A percentile compares a stretch with the other conserved stretches of the same genome.
Conservation (phyloP, 2,113 vertebrate genomes). For the Gymnarchus niloticus region DNA sequence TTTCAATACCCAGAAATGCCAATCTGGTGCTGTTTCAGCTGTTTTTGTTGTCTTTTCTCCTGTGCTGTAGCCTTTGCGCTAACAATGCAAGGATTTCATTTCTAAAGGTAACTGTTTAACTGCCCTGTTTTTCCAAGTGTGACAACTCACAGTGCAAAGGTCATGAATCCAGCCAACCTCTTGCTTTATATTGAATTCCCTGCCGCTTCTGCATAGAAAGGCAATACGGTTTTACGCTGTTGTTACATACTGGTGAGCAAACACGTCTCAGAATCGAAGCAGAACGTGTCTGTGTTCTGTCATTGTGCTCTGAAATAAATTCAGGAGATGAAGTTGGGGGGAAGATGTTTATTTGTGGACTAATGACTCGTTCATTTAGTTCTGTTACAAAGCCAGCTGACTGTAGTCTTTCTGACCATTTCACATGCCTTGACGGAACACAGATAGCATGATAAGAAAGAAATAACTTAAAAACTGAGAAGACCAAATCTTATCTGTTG, state of each 20-base stretch:
- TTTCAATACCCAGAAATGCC: not conserved
- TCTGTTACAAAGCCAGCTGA: conserved; percentile 1
- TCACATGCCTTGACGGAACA: not conserved
- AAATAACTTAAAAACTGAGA: too few relatives aligned
- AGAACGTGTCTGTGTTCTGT: not conserved
- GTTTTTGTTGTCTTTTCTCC: not conserved
- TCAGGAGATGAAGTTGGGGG: not conserved
- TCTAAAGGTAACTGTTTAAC: conserved; percentile 15
- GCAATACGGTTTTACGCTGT: not conserved
- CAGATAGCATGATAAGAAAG: not conserved
- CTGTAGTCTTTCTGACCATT: not conserved
- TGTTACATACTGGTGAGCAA: not conserved
- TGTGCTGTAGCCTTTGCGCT: not conserved
- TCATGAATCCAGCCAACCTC: not conserved
- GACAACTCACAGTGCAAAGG: conserved; percentile 14
- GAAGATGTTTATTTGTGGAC: not conserved
- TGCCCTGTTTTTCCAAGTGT: conserved; percentile 10
- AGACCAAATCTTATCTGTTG: too few relatives aligned
- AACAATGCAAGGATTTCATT: not conserved
- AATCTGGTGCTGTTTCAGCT: not conserved
- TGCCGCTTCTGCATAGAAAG: not conserved
- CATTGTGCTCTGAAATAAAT: not conserved
- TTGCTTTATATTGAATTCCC: not conserved
- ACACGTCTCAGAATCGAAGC: not conserved
- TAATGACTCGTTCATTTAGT: not conserved